Base-by-base conservation (phyloP, 2,113 vertebrate genomes). In the Pimephales promelas region DNA sequence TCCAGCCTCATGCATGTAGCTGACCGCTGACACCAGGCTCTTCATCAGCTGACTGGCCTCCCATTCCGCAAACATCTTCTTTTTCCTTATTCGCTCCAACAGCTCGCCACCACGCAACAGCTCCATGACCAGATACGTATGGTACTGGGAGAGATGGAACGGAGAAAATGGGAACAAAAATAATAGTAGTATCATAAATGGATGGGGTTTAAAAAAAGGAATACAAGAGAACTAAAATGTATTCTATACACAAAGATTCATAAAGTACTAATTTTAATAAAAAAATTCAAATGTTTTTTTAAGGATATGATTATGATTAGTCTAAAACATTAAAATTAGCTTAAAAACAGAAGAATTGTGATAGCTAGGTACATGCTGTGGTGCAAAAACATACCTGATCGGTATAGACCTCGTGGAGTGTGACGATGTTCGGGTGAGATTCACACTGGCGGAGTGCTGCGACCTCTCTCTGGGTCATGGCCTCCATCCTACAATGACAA, bases 71-170 rank as follows among this genome's bases (percentile, higher is more conserved):
- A 98, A 98, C 54, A 96, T 93, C 84, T 96, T 95, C 93, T 96
- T 96, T 91, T 91, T 95, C 85, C 95, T 96, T 89, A 98, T 96
- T 64, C 95, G 92, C 72, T 98, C 97, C 73, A 98, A 90, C 86
- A 98, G 87, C 90, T 98, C 97, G 2, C 97, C 96, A 0, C 97
- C 97, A 66, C 83, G 91, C 88, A 98, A 90, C 73, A 97, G 90
- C 93, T 98, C 97, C 96, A 97, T 94, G 73, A 98, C 96, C 86
- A 98, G 90, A 85, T 97, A 98, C 0, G 95, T 96, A 88, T 98
- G 97, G 82, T 95, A 94, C 97, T 98, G 87, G 36, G 1, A 66
- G 57, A 79, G 72, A 34, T 18, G 2, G 16, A 56, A 10, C 2
- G 18, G 0, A 74, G 72, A 74, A 52, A 14, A 73, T 28, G 36